Evolutionary conservation across 2,888 invertebrate species (phyloP).

Genomic region (Helleia helle): DNA sequence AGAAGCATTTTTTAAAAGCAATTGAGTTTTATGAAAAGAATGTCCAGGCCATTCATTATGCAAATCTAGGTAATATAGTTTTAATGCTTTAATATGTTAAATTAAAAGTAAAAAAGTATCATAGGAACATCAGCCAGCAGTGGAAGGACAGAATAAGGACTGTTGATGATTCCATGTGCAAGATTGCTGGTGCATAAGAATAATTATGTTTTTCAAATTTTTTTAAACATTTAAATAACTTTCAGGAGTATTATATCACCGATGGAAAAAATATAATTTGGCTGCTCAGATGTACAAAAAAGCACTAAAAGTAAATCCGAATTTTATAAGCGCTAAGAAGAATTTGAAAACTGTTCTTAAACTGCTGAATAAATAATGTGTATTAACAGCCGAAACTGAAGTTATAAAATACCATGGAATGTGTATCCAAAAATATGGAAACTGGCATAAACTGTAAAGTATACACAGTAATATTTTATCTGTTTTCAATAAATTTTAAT

Average conservation of each 20-base stretch:
- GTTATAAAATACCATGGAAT: no score
- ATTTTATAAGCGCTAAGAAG: constrained; percentile 77
- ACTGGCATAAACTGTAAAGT: no score
- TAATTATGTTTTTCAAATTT: background rate
- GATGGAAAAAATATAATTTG: constrained; percentile 85
- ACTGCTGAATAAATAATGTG: constrained; percentile 14
- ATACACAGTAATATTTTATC: no score
- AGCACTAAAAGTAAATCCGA: constrained; percentile 83
- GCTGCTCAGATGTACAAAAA: constrained; percentile 84
- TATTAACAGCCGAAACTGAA: no score
- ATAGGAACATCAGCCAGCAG: background rate
- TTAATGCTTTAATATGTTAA: no score
- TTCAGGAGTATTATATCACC: constrained; percentile 92
- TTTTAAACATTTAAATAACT: constrained; percentile 20
- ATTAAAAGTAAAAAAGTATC: no score
- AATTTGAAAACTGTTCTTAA: constrained; percentile 72
- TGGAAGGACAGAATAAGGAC: background rate
- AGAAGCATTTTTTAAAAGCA: constrained; percentile 84
- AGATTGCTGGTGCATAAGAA: background rate
- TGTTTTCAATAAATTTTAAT: no score
- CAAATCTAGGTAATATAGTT: constrained; percentile 84
- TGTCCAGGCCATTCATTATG: constrained; percentile 85
- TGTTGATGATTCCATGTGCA: background rate
- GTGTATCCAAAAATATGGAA: no score
- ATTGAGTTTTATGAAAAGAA: constrained; percentile 76